Conservation (phyloP, 2,888 invertebrate genomes). For the Nasonia oneida region DNA sequence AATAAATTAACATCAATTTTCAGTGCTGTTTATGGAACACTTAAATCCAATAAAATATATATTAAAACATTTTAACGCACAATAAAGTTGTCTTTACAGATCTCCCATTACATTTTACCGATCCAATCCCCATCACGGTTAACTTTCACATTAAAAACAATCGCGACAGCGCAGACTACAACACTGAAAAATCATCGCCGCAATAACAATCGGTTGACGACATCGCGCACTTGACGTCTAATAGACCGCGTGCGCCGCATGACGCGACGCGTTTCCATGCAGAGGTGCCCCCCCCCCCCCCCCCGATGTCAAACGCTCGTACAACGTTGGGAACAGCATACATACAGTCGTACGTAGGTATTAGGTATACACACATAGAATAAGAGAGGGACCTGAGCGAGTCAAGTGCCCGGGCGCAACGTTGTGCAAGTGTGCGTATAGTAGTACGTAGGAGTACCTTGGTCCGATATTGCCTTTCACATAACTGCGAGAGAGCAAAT, state of each 20-base stretch:
- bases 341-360: no score
- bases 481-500: slow-evolving; percentile 77
- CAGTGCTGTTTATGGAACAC: neutral
- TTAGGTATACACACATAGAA: slow-evolving; percentile 60
- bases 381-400: slow-evolving; percentile 53
- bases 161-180: neutral
- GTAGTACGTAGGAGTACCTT: slow-evolving; percentile 73
- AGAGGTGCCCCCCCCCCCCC: neutral
- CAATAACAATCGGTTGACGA: slow-evolving; percentile 49
- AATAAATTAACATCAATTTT: neutral
- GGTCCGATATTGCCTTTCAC: slow-evolving; percentile 78
- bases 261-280: neutral
- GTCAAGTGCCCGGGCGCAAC: slow-evolving; percentile 40
- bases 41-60: neutral
- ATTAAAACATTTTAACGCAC: no score
- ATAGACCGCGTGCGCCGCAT: neutral
- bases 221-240: slow-evolving; percentile 27
- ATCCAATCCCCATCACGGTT: slow-evolving; percentile 1
- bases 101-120: no score
- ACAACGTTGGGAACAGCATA: neutral
- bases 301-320: neutral
- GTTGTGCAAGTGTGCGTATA: slow-evolving; percentile 68
- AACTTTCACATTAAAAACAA: neutral
- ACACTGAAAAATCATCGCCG: slow-evolving; percentile 13
- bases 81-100: no score